Conservation (phyloP, 2,888 invertebrate species). For the Tuberolachnus salignus region DNA sequence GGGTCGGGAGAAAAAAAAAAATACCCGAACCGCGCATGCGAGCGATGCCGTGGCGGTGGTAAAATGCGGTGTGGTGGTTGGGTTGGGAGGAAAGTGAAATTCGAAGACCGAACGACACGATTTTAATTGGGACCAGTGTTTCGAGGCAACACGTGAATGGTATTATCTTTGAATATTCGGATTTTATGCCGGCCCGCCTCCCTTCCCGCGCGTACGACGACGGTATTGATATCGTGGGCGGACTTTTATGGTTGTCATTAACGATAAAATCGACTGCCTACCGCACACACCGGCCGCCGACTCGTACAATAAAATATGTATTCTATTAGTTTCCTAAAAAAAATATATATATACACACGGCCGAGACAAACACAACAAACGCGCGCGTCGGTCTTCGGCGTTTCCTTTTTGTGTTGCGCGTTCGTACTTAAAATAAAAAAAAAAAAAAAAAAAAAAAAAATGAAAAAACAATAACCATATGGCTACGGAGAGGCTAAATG, state of each 20-base stretch:
- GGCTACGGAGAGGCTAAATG: constrained; percentile 33
- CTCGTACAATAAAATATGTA: constrained; percentile 47
- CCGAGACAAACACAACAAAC: constrained; percentile 18
- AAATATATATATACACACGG: constrained; percentile 6
- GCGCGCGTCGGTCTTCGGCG: not conserved
- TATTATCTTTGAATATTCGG: constrained; percentile 47
- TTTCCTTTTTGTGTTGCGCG: constrained; percentile 17
- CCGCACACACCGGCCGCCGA: constrained; percentile 3
- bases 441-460: constrained; percentile 9
- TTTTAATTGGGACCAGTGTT: constrained; percentile 54
- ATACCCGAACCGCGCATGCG: not conserved
- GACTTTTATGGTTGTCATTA: constrained; percentile 52
- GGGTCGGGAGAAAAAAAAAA: not conserved
- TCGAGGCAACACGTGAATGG: constrained; percentile 49
- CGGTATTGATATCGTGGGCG: constrained; percentile 39
- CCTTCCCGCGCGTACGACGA: not conserved
- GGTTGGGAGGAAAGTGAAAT: constrained; percentile 32
- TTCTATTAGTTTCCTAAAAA: constrained; percentile 36
- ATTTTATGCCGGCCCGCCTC: constrained; percentile 13
- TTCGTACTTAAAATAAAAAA: constrained; percentile 23
- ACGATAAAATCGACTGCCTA: constrained; percentile 55
- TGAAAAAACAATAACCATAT: constrained; percentile 53
- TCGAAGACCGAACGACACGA: constrained; percentile 45
- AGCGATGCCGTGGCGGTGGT: no score
- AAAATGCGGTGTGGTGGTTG: no score